Evolutionary conservation across 2,888 invertebrate genomes (phyloP).

Genomic region (Drosophila phalerata): DNA sequence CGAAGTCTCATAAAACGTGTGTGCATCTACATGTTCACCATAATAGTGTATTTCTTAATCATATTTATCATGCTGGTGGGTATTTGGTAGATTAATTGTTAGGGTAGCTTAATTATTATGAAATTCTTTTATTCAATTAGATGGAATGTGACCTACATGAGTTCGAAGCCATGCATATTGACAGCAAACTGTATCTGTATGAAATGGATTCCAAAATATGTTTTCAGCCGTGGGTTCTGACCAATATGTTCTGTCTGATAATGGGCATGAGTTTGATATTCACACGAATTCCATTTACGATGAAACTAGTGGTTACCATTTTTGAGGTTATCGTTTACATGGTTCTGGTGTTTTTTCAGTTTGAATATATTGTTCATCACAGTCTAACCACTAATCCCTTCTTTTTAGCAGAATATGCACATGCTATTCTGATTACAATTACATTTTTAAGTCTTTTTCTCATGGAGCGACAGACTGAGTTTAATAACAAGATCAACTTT

Average conservation of each 20-base stretch:
- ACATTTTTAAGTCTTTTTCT: slow-evolving; percentile 91
- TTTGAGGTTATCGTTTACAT: slow-evolving; percentile 89
- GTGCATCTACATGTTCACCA: slow-evolving; percentile 89
- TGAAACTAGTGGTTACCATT: slow-evolving; percentile 88
- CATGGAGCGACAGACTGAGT: slow-evolving; percentile 96
- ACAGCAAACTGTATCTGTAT: slow-evolving; percentile 55
- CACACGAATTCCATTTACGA: slow-evolving; percentile 92
- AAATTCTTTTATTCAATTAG: slow-evolving; percentile 14
- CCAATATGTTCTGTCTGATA: slow-evolving; percentile 86
- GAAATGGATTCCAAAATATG: slow-evolving; percentile 53
- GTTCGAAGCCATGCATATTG: slow-evolving; percentile 31
- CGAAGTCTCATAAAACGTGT: slow-evolving; percentile 88
- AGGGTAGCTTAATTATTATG: not conserved
- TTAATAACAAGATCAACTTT: slow-evolving; percentile 94
- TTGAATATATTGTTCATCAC: slow-evolving; percentile 87
- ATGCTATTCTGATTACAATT: slow-evolving; percentile 90
- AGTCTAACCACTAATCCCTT: slow-evolving; percentile 90
- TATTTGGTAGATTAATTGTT: slow-evolving; percentile 17
- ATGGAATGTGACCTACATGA: slow-evolving; percentile 23
- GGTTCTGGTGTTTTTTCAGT: slow-evolving; percentile 88
- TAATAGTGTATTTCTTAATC: slow-evolving; percentile 87
- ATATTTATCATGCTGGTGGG: slow-evolving; percentile 45
- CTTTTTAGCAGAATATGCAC: slow-evolving; percentile 89
- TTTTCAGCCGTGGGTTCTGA: slow-evolving; percentile 85
- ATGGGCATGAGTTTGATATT: slow-evolving; percentile 92